These are phyloP conservation scores for Coregonus clupeaformis DNA, from an alignment of 2,113 vertebrate species.

Conservation along the genomic window DNA sequence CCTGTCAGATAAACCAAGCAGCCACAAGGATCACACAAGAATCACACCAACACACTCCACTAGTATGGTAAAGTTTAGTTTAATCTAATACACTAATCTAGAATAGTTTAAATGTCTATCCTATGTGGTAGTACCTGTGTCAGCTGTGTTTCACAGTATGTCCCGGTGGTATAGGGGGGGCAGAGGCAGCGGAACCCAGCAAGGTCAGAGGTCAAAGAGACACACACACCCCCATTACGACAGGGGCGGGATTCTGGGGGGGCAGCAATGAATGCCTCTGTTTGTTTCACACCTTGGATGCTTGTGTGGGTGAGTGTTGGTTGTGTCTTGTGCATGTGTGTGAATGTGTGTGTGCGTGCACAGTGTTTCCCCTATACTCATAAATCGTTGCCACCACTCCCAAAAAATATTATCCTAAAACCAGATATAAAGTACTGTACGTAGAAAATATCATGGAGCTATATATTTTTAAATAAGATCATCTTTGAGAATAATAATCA, in stretches of 20 bases:
- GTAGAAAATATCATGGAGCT: too few relatives aligned
- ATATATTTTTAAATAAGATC: too few relatives aligned
- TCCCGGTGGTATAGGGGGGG: slow-evolving; percentile 32
- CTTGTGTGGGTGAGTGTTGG: not conserved
- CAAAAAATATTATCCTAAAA: too few relatives aligned
- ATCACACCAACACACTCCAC: not conserved
- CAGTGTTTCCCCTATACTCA: too few relatives aligned
- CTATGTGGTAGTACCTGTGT: slow-evolving; percentile 35
- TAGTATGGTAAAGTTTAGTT: not conserved
- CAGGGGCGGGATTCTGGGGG: slow-evolving; percentile 34
- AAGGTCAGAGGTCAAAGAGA: slow-evolving; percentile 48
- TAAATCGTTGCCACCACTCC: too few relatives aligned
- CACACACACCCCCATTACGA: slow-evolving; percentile 52
- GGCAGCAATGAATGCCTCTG: too few relatives aligned
- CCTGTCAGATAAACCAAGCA: slow-evolving; percentile 36
- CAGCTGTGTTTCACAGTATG: slow-evolving; percentile 43
- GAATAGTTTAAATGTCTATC: not conserved
- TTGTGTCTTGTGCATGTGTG: not conserved
- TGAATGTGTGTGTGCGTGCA: slow-evolving; percentile 7
- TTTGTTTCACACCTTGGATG: not conserved
- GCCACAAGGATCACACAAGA: not conserved
- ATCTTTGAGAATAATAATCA: too few relatives aligned
- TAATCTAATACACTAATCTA: slow-evolving; percentile 10
- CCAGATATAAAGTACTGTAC: too few relatives aligned
- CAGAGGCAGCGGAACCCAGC: slow-evolving; percentile 48